Evolutionary conservation across 2,888 invertebrate species (phyloP).

Genomic region (Drosophila robusta): DNA sequence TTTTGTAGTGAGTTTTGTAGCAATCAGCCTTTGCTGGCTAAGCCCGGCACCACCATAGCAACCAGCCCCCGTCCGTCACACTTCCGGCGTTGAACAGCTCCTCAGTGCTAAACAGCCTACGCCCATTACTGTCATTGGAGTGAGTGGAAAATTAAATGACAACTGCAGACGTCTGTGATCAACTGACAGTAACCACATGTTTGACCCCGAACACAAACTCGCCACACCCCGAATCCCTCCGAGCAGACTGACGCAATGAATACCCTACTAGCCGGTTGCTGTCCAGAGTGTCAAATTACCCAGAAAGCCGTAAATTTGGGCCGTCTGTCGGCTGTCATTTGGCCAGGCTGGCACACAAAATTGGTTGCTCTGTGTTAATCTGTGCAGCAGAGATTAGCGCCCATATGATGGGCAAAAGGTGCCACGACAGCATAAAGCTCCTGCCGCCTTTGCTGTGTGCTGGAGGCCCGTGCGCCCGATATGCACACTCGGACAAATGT

Average conservation of each 20-base stretch:
- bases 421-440: slow-evolving; percentile 34
- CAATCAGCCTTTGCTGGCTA: too few relatives aligned
- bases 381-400: slow-evolving; percentile 76
- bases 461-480: slow-evolving; percentile 1
- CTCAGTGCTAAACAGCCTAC: slow-evolving; percentile 26
- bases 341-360: slow-evolving; percentile 64
- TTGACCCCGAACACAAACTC: slow-evolving; percentile 14
- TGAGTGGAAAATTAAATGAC: slow-evolving; percentile 74
- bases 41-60: slow-evolving; percentile 13
- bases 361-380: slow-evolving; percentile 74
- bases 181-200: slow-evolving; percentile 75
- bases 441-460: slow-evolving; percentile 5
- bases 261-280: slow-evolving; percentile 35
- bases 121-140: slow-evolving; percentile 48
- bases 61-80: slow-evolving; percentile 37
- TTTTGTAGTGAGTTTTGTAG: too few relatives aligned
- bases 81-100: slow-evolving; percentile 26
- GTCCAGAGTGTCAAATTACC: slow-evolving; percentile 79
- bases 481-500: slow-evolving; percentile 42
- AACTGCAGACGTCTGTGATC: slow-evolving; percentile 79
- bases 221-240: slow-evolving; percentile 9
- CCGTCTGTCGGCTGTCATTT: slow-evolving; percentile 75
- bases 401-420: slow-evolving; percentile 58
- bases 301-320: slow-evolving; percentile 78
- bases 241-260: slow-evolving; percentile 22